These are phyloP conservation scores for Buphagus erythrorhynchus DNA, from an alignment of 2,797 vertebrate species.

Conservation along the genomic window DNA sequence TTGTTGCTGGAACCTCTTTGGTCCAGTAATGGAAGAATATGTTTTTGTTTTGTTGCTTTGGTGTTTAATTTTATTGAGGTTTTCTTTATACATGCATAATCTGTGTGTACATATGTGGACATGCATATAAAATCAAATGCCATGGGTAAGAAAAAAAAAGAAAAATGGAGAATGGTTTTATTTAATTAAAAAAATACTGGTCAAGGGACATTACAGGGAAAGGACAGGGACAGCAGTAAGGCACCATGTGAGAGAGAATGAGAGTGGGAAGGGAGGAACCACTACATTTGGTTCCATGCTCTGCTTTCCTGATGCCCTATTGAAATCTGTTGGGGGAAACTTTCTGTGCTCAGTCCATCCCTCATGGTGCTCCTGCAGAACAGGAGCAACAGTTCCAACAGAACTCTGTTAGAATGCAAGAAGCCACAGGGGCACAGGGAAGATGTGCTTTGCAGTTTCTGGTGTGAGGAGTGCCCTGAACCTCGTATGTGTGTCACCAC, in stretches of 20 bases:
- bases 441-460: background rate
- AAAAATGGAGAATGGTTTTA: constrained; percentile 14
- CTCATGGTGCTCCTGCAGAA: background rate
- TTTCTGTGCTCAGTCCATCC: background rate
- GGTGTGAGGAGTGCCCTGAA: background rate
- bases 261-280: background rate
- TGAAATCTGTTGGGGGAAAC: background rate
- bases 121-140: constrained; percentile 61
- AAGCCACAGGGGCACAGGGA: background rate
- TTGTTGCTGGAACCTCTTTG: constrained; percentile 58
- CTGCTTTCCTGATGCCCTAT: background rate
- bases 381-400: too few relatives aligned
- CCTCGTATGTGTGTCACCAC: background rate
- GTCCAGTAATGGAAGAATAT: constrained; percentile 62
- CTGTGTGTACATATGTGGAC: constrained; percentile 53
- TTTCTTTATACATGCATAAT: constrained; percentile 52
- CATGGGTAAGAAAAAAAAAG: background rate
- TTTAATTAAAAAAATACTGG: background rate
- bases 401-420: background rate
- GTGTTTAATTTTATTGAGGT: constrained; percentile 70
- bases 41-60: constrained; percentile 69
- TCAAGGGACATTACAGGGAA: background rate
- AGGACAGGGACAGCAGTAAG: background rate
- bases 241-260: background rate
- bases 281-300: background rate